Conservation (phyloP, 2,888 invertebrate species). For the Penaeus monodon region DNA sequence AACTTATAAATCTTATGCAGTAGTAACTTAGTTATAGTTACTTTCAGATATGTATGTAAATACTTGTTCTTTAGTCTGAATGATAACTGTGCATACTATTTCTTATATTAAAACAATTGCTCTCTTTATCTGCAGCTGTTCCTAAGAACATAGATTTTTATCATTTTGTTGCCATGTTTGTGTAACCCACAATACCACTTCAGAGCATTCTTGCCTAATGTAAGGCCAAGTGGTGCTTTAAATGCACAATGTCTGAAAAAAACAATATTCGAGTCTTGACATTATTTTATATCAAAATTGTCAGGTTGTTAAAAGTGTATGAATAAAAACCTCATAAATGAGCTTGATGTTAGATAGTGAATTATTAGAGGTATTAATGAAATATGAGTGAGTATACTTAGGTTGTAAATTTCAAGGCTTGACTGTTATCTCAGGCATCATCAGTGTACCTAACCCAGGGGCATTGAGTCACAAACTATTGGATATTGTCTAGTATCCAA, state of each 20-base stretch:
- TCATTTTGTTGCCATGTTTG: conserved; percentile 36
- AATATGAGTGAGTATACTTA: background rate
- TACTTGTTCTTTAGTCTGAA: no score
- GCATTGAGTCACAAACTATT: conserved; percentile 24
- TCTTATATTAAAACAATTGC: conserved; percentile 12
- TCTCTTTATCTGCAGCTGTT: background rate
- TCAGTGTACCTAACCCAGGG: conserved; percentile 22
- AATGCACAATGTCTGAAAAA: background rate
- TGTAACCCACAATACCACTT: conserved; percentile 6
- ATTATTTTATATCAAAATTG: no score
- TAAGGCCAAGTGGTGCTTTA: conserved; percentile 3
- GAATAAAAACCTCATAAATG: no score
- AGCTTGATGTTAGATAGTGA: no score
- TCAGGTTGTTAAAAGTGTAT: no score
- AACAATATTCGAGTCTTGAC: no score
- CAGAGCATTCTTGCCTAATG: background rate
- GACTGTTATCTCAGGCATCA: background rate
- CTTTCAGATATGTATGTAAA: background rate
- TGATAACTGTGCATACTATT: no score
- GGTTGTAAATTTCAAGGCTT: no score
- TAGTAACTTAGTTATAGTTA: background rate
- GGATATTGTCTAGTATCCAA: conserved; percentile 1
- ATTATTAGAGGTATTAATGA: background rate
- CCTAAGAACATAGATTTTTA: conserved; percentile 28
- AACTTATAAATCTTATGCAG: background rate